Percentiles rank a stretch among this genome's conserved stretches.
Conservation (phyloP, 2,113 vertebrate species). For the Verasper variegatus region DNA sequence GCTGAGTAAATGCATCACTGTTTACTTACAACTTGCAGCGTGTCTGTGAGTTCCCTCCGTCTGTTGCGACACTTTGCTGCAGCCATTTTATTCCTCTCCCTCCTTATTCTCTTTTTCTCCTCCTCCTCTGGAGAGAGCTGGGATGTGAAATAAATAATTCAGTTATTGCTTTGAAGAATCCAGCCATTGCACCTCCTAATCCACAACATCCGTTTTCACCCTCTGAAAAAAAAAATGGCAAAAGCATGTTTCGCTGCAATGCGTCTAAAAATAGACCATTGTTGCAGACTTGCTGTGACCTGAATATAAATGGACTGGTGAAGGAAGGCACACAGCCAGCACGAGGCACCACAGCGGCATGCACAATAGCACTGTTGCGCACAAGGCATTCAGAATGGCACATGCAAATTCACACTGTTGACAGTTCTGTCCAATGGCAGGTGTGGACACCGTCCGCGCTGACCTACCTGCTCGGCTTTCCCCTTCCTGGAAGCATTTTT, state of each 20-base stretch:
- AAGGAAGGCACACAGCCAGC: slow-evolving; percentile 73
- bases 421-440: slow-evolving; percentile 26
- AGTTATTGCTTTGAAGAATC: slow-evolving; percentile 61
- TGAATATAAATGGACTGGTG: slow-evolving; percentile 83
- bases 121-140: slow-evolving; percentile 97
- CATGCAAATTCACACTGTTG: slow-evolving; percentile 46
- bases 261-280: slow-evolving; percentile 86
- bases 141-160: slow-evolving; percentile 50
- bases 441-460: slow-evolving; percentile 36
- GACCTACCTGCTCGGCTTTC: slow-evolving; percentile 92
- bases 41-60: slow-evolving; percentile 94
- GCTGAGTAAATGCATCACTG: slow-evolving; percentile 63
- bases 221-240: slow-evolving; percentile 58
- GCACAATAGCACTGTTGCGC: slow-evolving; percentile 60
- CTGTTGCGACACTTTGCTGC: slow-evolving; percentile 98
- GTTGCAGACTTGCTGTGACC: slow-evolving; percentile 85
- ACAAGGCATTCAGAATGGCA: slow-evolving; percentile 52
- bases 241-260: slow-evolving; percentile 78
- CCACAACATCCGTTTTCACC: slow-evolving; percentile 49
- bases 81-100: slow-evolving; percentile 99
- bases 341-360: slow-evolving; percentile 52
- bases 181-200: slow-evolving; percentile 54
- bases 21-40: slow-evolving; percentile 93
- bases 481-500: slow-evolving; percentile 90
- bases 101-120: slow-evolving; percentile 93